A percentile compares a stretch with the other conserved stretches of the same genome.
phyloP scores from a whole-genome alignment of 2,888 invertebrate genomes.

The Conomelus anceps region DNA sequence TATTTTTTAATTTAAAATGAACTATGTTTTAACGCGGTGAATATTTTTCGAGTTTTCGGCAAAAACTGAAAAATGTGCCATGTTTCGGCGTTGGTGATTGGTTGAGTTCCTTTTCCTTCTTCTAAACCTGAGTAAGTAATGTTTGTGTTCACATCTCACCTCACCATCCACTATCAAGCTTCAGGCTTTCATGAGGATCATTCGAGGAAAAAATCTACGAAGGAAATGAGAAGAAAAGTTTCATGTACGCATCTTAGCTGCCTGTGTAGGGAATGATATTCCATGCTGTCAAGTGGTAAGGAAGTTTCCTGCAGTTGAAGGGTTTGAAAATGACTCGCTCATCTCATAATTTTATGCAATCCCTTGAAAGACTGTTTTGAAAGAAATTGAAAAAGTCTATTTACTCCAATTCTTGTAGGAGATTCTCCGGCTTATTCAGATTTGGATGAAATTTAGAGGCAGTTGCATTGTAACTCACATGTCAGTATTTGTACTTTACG shows the following conservation, averaged over 20 bases:
- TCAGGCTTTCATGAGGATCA: neutral
- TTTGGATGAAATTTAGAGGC: too few relatives aligned
- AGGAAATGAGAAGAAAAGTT: neutral
- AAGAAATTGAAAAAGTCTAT: neutral
- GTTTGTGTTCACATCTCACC: too few relatives aligned
- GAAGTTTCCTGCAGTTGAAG: neutral
- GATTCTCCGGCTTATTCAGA: neutral
- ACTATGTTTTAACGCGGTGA: too few relatives aligned
- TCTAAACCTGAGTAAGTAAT: too few relatives aligned
- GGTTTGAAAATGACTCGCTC: neutral
- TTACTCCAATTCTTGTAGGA: neutral
- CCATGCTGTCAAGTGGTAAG: neutral
- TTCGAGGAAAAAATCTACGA: neutral
- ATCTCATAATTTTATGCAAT: neutral
- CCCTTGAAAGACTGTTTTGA: neutral
- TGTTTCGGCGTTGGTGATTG: too few relatives aligned
- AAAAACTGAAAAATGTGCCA: too few relatives aligned
- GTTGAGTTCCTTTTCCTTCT: too few relatives aligned
- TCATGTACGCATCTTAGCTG: neutral
- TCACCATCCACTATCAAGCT: too few relatives aligned
- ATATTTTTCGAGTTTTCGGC: too few relatives aligned
- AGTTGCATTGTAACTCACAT: too few relatives aligned
- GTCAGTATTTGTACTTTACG: too few relatives aligned
- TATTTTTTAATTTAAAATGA: too few relatives aligned
- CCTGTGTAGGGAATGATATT: neutral